Percentiles rank a stretch among this genome's conserved stretches.
Evolutionary conservation across 2,797 vertebrate species (phyloP).

Genomic region (Uromys caudimaculatus): DNA sequence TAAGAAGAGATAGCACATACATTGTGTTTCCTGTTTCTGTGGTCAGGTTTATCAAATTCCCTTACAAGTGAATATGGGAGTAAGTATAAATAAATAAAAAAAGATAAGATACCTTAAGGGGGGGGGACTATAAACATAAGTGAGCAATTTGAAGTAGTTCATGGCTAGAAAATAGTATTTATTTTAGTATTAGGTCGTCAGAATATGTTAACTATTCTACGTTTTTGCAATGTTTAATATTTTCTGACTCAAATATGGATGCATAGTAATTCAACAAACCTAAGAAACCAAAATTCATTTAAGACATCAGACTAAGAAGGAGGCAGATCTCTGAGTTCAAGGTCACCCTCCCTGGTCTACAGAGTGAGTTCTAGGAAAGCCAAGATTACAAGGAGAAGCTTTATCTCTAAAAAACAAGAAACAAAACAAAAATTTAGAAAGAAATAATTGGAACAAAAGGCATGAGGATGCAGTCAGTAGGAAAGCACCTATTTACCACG

Average conservation of each 20-base stretch:
- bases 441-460: not conserved
- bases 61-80: not conserved
- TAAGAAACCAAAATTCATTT: not conserved
- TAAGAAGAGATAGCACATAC: not conserved
- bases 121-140: not conserved
- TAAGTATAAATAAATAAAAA: not conserved
- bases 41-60: not conserved
- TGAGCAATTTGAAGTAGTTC: not conserved
- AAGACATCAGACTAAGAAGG: not conserved
- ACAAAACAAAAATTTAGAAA: not conserved
- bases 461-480: not conserved
- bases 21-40: not conserved
- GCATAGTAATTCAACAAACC: not conserved
- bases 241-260: not conserved
- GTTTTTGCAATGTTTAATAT: constrained; percentile 17
- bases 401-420: not conserved
- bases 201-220: not conserved
- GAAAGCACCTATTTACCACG: not conserved
- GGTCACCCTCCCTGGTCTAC: not conserved
- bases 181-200: not conserved
- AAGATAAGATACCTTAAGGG: not conserved
- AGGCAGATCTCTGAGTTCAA: not conserved
- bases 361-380: not conserved
- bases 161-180: not conserved
- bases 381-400: not conserved